phyloP scores from a whole-genome alignment of 2,113 vertebrate species.

The Aphyosemion australe region DNA sequence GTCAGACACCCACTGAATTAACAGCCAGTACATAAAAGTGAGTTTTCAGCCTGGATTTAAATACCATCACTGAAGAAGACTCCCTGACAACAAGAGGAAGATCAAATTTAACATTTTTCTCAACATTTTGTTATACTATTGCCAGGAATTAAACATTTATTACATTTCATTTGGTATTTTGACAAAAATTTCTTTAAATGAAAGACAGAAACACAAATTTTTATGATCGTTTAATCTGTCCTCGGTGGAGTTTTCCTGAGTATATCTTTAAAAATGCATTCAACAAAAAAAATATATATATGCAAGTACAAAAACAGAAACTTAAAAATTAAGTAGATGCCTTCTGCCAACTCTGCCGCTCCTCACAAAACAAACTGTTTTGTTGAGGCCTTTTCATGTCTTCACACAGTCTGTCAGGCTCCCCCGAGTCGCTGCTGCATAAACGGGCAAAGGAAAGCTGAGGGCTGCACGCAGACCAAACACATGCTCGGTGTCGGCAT shows the following conservation, averaged over 20 bases:
- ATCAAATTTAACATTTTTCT: too few relatives aligned
- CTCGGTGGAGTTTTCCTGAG: not conserved
- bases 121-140: too few relatives aligned
- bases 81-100: too few relatives aligned
- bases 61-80: too few relatives aligned
- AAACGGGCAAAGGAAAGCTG: constrained; percentile 60
- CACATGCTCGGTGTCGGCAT: constrained; percentile 21
- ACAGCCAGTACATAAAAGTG: too few relatives aligned
- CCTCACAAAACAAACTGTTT: constrained; percentile 63
- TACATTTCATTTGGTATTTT: not conserved
- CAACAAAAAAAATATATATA: not conserved
- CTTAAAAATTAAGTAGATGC: constrained; percentile 50
- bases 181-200: not conserved
- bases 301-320: not conserved
- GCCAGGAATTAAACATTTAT: too few relatives aligned
- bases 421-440: constrained; percentile 62
- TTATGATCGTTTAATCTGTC: not conserved
- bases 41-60: too few relatives aligned
- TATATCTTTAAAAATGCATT: not conserved
- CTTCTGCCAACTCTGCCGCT: constrained; percentile 30
- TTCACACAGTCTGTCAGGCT: constrained; percentile 47
- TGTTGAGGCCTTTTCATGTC: constrained; percentile 56
- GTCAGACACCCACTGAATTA: too few relatives aligned
- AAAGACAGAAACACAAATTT: not conserved
- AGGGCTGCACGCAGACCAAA: constrained; percentile 51